Base-by-base conservation (phyloP, 2,113 vertebrate species). In the Procavia capensis region DNA sequence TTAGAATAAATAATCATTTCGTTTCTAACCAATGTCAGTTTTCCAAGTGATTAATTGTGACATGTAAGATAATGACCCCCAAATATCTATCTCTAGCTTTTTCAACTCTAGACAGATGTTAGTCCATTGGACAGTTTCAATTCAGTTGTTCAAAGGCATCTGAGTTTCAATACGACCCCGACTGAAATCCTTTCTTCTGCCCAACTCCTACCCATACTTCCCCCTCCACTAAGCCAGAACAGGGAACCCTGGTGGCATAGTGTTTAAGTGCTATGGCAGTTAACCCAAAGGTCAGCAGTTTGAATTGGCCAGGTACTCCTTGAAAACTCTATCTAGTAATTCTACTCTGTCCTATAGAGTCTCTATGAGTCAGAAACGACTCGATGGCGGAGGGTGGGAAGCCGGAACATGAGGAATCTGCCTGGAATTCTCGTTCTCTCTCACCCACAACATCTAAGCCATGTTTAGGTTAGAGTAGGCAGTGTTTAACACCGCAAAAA, bases 161-260 rank as follows among this genome's bases (percentile, higher is more conserved):
- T 85, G 41, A 16, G 13, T 3, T 85, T 85, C 47, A 66, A 34
- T 2, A 80, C 25, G 3, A 41, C 29, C n/a, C 39, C 34, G 20
- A 9, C 25, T 43, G 57, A 91, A 91, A 88, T 74, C 16, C 27
- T 59, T 7, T 70, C 36, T 16, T 20, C 0, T 63, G 39, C 6
- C 11, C 11, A 41, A 0, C 1, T 1, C 27, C 41, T 63, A 31
- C 11, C 1, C 20, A 29, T 20, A 54, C 5, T 41, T 50, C 54
- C 36, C 39, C 61, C 16, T 85, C 39, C 5, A 20, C 39, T 61
- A 61, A 13, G 22, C 13, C 34, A 74, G 75, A 63, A n/a, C n/a
- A n/a, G n/a, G n/a, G n/a, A n/a, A n/a, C n/a, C n/a, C n/a, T n/a
- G n/a, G n/a, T n/a, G n/a, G n/a, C n/a, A n/a, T n/a, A n/a, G n/a